These are phyloP conservation scores for Drosophila mojavensis DNA, from an alignment of 1,140 invertebrate species.

Conservation along the genomic window DNA sequence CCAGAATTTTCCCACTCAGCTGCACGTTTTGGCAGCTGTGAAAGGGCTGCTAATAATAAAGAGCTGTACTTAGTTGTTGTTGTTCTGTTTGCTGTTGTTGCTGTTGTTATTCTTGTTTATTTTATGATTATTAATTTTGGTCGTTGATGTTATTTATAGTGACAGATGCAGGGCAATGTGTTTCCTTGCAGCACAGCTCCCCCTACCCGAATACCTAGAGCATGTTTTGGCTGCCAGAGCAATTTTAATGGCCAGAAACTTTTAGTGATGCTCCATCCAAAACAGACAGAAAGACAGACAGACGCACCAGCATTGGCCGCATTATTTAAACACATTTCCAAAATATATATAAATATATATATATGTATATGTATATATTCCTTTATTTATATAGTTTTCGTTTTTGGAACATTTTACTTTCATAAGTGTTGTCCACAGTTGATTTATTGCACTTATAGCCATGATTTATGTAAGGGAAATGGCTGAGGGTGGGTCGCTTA, in stretches of 20 bases:
- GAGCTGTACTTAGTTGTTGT: conserved; percentile 17
- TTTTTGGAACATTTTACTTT: too few species aligned
- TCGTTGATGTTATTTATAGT: conserved; percentile 67
- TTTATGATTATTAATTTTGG: conserved; percentile 69
- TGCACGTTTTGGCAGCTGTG: conserved; percentile 25
- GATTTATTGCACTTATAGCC: conserved; percentile 30
- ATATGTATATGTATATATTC: too few species aligned
- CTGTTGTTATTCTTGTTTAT: conserved; percentile 40
- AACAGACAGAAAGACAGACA: conserved; percentile 1
- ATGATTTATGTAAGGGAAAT: conserved; percentile 25
- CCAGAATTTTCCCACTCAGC: conserved; percentile 53
- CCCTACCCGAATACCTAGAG: conserved; percentile 33
- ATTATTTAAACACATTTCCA: conserved; percentile 32
- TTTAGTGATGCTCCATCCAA: conserved; percentile 42
- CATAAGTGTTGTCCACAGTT: conserved; percentile 34
- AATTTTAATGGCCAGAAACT: conserved; percentile 63
- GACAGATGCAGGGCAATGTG: conserved; percentile 75
- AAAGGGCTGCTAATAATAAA: conserved; percentile 74
- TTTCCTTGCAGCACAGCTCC: conserved; percentile 12
- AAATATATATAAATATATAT: conserved; percentile 14
- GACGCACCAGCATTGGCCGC: conserved; percentile 16
- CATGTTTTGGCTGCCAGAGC: conserved; percentile 34
- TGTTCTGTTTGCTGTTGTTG: conserved; percentile 24
- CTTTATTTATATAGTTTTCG: conserved; percentile 19
- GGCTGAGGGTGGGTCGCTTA: background rate